Base-by-base conservation (phyloP, 2,888 invertebrate species). In the Lochmaea capreae region DNA sequence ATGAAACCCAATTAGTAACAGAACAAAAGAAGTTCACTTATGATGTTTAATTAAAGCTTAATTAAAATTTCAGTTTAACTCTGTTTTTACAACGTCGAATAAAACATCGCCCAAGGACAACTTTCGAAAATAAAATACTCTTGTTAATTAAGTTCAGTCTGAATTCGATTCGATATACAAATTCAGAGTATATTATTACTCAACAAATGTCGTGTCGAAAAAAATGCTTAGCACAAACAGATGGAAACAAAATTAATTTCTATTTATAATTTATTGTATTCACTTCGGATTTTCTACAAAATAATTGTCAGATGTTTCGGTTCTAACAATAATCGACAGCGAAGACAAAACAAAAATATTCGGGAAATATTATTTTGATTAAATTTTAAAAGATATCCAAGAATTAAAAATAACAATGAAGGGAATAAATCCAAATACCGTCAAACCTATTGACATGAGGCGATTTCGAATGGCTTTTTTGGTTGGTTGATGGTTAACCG, bases 41-140 rank as follows among this genome's bases (percentile, higher is more conserved):
- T 58, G 18, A 22, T 22, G 52, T 52, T 58, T 58, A 22, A 58
- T 58, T 58, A 58, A 58, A 22, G 11, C 58, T 26, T 58, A 58
- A 58, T 58, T 26, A 58, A 58, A 18, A 22, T 58, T 58, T 58
- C 18, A 58, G 58, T 57, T 18, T 4, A 54, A 54, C 16, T 16
- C 54, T 1, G 16, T 58, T 58, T 58, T 26, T 57, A 58, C 14
- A 9, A 58, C 58, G 12, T 52, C 22, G 22, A 26, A n/a, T 58
- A 58, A 26, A 58, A 26, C 11, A 58, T 9, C 26, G 58, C 58
- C 22, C 18, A 22, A 26, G 22, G 58, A 26, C 26, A 58, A 58
- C 8, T 58, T 58, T 58, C 58, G n/a, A 58, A 58, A 58, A 52
- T 52, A 52, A 14, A 52, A 52, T 52, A 52, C n/a, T n/a, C 52